Evolutionary conservation across 2,888 invertebrate species (phyloP), one percentile per base, ranked within the genome.

Genomic region (Leptodirus hochenwartii): DNA sequence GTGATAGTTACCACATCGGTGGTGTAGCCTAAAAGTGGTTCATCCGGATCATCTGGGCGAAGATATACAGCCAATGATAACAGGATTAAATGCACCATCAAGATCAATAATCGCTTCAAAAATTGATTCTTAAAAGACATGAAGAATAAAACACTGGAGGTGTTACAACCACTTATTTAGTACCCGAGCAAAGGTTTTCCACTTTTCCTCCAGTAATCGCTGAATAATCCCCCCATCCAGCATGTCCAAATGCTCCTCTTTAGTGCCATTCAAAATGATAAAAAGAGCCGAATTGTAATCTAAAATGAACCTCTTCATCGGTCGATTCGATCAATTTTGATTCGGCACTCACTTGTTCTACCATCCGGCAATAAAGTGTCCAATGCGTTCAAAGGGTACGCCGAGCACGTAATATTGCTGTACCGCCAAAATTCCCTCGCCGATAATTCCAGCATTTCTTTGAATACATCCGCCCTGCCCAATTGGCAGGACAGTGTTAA

Each of bases 271-370:
- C 36, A 96, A 64, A 45, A 98, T 95, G 39, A 95, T 93, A 57
- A 95, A 93, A 31, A 98, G 61, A 1, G 96, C 96, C 0, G 96
- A 96, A 54, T 93, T 93, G 88, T 93, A 93, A 61, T 98, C 96
- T 95, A 49, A 9, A 36, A 36, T 25, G n/a, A 16, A 25, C 15
- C 10, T 8, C 14, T 15, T 23, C 10, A n/a, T n/a, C n/a, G n/a
- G 4, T 9, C 2, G 2, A 11, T 2, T 28, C 27, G 12, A 17
- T 11, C 10, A 25, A 9, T 11, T 9, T n/a, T n/a, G n/a, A n/a
- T n/a, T n/a, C n/a, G n/a, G n/a, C n/a, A 50, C 68, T 62, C 61
- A 96, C 95, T 96, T 39, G 95, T 95, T 42, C 82, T 66, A 30
- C 96, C 96, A 58, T 88, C 85, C 4, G 93, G 88, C 34, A 87